These are phyloP conservation scores for Himalopsyche tibetana DNA, from an alignment of 2,888 invertebrate species.

Conservation along the genomic window DNA sequence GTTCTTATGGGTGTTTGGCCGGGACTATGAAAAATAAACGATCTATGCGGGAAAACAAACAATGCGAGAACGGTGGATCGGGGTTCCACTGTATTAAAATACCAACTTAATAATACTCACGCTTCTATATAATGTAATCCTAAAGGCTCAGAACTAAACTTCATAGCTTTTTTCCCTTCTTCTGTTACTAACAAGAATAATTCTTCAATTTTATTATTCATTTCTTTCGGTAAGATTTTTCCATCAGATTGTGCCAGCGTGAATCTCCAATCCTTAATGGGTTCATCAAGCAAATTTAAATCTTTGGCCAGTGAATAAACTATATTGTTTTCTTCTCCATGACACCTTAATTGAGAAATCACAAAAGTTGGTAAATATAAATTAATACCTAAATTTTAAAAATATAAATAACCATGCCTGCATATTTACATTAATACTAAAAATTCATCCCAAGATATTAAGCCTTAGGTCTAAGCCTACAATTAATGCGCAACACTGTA, in stretches of 20 bases:
- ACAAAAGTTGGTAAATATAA: too few relatives aligned
- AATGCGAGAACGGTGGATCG: too few relatives aligned
- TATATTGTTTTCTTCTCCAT: conserved; percentile 82
- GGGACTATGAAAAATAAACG: too few relatives aligned
- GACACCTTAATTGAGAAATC: conserved; percentile 74
- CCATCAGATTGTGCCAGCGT: conserved; percentile 72
- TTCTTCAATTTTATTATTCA: conserved; percentile 62
- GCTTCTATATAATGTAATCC: conserved; percentile 49
- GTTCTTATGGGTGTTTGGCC: too few relatives aligned
- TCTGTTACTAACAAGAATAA: conserved; percentile 69
- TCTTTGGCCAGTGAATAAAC: conserved; percentile 78
- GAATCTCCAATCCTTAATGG: conserved; percentile 65
- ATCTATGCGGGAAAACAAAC: too few relatives aligned
- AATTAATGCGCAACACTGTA: too few relatives aligned
- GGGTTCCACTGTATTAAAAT: too few relatives aligned
- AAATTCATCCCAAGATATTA: too few relatives aligned
- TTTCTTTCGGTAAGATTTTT: conserved; percentile 67
- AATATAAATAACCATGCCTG: too few relatives aligned
- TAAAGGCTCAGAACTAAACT: conserved; percentile 44
- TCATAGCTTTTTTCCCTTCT: conserved; percentile 66
- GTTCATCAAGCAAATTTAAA: conserved; percentile 70
- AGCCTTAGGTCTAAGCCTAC: too few relatives aligned
- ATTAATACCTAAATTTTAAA: too few relatives aligned
- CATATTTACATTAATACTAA: too few relatives aligned
- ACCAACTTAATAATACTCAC: conserved; percentile 46